Percentiles rank a stretch among this genome's conserved stretches.
These are phyloP conservation scores for Anolis carolinensis DNA, from an alignment of 2,113 vertebrate species.

Conservation along the genomic window DNA sequence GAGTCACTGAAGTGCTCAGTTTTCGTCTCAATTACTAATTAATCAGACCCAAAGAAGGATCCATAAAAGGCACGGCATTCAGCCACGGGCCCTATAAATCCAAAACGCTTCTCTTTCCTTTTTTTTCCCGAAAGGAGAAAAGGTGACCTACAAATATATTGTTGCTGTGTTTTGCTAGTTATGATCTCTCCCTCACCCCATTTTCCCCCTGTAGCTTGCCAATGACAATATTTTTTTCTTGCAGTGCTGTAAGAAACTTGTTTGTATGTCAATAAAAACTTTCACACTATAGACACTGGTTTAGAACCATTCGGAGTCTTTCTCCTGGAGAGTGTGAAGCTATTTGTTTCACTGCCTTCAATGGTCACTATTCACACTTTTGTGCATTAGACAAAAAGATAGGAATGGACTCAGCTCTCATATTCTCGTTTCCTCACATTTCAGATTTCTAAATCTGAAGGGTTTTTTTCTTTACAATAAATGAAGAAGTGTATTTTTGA, in stretches of 20 bases:
- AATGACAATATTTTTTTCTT: background rate
- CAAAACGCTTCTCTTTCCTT: slow-evolving; percentile 35
- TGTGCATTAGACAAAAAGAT: background rate
- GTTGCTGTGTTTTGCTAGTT: background rate
- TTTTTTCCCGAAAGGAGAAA: slow-evolving; percentile 28
- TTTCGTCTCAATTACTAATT: slow-evolving; percentile 78
- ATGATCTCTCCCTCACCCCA: background rate
- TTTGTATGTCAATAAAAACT: background rate
- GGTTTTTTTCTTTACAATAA: too few relatives aligned
- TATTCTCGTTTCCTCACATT: background rate
- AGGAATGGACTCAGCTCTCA: background rate
- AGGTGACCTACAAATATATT: slow-evolving; percentile 45
- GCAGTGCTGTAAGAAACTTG: background rate
- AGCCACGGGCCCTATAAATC: slow-evolving; percentile 58
- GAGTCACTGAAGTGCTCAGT: slow-evolving; percentile 76
- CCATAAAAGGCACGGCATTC: slow-evolving; percentile 62
- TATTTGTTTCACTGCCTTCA: slow-evolving; percentile 29
- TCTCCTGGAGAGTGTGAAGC: slow-evolving; percentile 41
- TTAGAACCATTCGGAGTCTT: slow-evolving; percentile 38
- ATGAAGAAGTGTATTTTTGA: too few relatives aligned
- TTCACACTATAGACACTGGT: background rate
- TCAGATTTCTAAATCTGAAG: too few relatives aligned
- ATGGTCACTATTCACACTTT: background rate
- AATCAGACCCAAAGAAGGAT: slow-evolving; percentile 78
- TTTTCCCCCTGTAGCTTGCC: background rate